phyloP scores from a whole-genome alignment of 2,113 vertebrate species.

The Oceanites oceanicus region DNA sequence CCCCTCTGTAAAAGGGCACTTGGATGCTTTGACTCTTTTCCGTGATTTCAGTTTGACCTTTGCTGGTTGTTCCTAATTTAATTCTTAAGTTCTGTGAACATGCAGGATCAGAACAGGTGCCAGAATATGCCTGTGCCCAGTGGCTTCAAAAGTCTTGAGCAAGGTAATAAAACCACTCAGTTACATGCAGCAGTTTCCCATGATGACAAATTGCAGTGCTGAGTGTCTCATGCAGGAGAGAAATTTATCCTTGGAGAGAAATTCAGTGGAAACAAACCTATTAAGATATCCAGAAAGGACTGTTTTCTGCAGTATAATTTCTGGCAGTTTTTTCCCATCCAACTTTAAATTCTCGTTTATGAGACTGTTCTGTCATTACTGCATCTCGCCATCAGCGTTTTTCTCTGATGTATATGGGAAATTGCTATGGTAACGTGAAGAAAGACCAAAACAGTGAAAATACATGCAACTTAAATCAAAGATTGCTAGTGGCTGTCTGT shows the following conservation, averaged over 20 bases:
- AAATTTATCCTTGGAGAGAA: neutral
- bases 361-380: neutral
- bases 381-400: neutral
- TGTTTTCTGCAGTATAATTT: neutral
- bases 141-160: neutral
- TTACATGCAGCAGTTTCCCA: neutral
- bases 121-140: neutral
- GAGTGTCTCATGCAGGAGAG: neutral
- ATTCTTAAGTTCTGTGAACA: neutral
- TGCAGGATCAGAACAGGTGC: neutral
- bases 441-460: constrained; percentile 11
- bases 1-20: neutral
- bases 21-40: neutral
- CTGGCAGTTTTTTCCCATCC: neutral
- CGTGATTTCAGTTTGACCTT: constrained; percentile 3
- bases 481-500: neutral
- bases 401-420: neutral
- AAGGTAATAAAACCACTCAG: neutral
- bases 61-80: neutral
- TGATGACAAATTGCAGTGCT: neutral
- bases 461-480: neutral
- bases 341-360: neutral
- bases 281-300: neutral
- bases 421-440: constrained; percentile 37
- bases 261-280: neutral